Evolutionary conservation across 1,140 invertebrate species (phyloP), one percentile per base, ranked within the genome.

Genomic region (Drosophila chauvacae): DNA sequence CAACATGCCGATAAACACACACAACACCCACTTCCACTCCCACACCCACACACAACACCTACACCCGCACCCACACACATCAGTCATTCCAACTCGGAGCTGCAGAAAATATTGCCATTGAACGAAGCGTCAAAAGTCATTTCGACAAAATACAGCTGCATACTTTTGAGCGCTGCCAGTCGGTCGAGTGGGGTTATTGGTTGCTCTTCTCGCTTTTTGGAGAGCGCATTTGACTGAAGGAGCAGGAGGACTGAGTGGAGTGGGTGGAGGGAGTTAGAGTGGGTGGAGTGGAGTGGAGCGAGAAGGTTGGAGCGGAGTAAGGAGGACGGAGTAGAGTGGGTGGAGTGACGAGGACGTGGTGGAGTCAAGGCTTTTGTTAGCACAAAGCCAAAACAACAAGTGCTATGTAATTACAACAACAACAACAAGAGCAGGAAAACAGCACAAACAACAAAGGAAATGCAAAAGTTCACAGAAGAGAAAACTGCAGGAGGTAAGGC

Each of bases 131-230:
- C 65, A 81, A 83, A 88, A 88, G 85, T 88, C 80, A 90, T 84
- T 88, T 88, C 42, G 69, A 62, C 68, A 75, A 73, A 88, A 88
- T 90, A 81, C 62, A 69, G 73, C 73, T 66, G 85, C 84, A 90
- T 78, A 90, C 85, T 88, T 88, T 84, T 88, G 68, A 59, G 84
- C 77, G 73, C 77, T 35, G 65, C 65, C 62, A 75, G 62, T 75
- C 77, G 72, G 77, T 75, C 69, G 77, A 88, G 85, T 88, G 77
- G 68, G 81, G 84, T 88, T 88, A 88, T 88, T 84, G 84, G 71
- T 64, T 73, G 37, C 66, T 68, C 66, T 68, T 70, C 66, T 65
- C 77, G 62, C 80, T 65, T 76, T 69, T 61, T 76, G 51, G 75
- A 84, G 56, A 41, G 56, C 35, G 20, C 55, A 59, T 64, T 64